Evolutionary conservation across 64 coral and sea anemone genomes (phyloP), one percentile per base, ranked within the genome.

Genomic region (Porites lutea): DNA sequence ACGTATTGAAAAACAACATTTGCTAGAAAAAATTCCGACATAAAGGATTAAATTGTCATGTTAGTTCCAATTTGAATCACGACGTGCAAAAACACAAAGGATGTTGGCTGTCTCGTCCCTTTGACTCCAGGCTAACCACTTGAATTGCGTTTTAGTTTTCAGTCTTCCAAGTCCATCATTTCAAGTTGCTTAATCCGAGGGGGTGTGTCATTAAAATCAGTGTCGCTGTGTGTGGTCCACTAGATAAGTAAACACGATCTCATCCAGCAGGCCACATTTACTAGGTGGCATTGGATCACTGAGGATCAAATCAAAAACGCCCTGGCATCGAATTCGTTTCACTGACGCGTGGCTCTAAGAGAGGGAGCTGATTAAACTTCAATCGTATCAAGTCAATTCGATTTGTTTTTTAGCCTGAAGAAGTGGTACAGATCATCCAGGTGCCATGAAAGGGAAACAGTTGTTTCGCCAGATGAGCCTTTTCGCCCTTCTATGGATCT

Each of bases 121-220:
- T 66, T 45, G 64, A 84, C 61, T 68, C 48, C 81, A 68, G 19
- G 81, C 81, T 48, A 63, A 68, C 59, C 48, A 51, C 64, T 84
- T 67, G 47, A 84, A 84, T 84, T 68, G 49, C 81, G 46, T 84
- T 84, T 69, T 84, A 84, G 62, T 48, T 84, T 84, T 67, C 81
- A 52, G 81, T 84, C 81, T 68, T 67, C 3, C 62, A 61, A 68
- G 62, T 84, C 61, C 62, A 84, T 84, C 63, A 84, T 52, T 84
- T 84, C 81, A 84, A 84, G 81, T 84, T 84, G 81, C 67, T 84
- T 78, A 67, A 84, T 67, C 62, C 81, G 45, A 22, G 65, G 81
- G 79, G 81, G 81, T 69, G 81, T 84, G 81, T 68, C 81, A 52
- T 84, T 84, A 64, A 84, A 84, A 65, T 18, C n/a, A 44, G 5